Conservation (phyloP, 2,888 invertebrate genomes). For the Heliconius cydno region DNA sequence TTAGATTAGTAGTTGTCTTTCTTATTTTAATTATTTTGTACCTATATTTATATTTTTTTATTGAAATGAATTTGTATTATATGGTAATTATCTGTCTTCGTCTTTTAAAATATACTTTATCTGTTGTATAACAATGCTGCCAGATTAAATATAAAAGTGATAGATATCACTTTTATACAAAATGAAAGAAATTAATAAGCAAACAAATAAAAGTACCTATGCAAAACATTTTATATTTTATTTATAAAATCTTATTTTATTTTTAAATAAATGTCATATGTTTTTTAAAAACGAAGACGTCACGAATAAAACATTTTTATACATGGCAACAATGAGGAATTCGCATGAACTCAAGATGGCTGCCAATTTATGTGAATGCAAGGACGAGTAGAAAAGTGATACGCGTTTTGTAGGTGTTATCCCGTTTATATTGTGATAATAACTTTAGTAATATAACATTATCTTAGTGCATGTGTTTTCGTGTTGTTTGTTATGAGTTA, state of each 20-base stretch:
- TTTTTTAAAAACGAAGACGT: not conserved
- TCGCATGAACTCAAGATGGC: conserved; percentile 81
- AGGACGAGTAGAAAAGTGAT: conserved; percentile 79
- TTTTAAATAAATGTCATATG: not conserved
- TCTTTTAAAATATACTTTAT: not conserved
- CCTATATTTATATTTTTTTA: too few species aligned
- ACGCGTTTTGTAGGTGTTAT: conserved; percentile 71
- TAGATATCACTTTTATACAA: not conserved
- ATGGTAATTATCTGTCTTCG: not conserved
- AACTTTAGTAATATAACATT: conserved; percentile 66
- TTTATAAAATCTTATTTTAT: not conserved
- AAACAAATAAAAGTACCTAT: not conserved
- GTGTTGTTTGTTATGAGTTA: conserved; percentile 79
- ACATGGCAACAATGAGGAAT: conserved; percentile 65
- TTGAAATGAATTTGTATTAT: too few species aligned
- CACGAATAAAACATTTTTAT: conserved; percentile 12
- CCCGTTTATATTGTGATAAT: conserved; percentile 73
- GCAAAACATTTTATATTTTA: not conserved
- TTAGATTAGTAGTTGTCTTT: too few species aligned
- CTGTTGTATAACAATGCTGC: not conserved
- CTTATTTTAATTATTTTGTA: too few species aligned
- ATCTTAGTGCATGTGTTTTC: conserved; percentile 72
- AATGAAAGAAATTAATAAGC: not conserved
- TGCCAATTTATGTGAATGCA: conserved; percentile 81
- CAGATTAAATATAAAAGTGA: not conserved